Evolutionary conservation across 2,888 invertebrate genomes (phyloP), one percentile per base, ranked within the genome.

Genomic region (Eurytoma adleriae): DNA sequence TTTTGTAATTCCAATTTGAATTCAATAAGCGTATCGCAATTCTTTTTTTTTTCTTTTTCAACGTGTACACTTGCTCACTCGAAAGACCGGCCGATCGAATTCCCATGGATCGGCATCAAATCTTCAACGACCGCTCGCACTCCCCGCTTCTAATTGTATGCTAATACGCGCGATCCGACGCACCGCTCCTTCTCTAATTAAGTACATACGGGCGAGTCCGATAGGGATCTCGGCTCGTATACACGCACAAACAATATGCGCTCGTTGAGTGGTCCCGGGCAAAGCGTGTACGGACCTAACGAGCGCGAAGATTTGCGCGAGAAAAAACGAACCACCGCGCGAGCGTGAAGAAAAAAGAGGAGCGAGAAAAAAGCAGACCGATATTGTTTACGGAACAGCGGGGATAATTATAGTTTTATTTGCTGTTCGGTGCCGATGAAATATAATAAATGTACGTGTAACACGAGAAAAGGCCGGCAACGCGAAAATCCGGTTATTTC

Each of bases 91-190:
- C 30, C 4, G 30, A 30, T 30, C 30, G 4, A 30, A 30, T 30
- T 30, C 30, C 30, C 30, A 30, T 30, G 30, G 40, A 40, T 40
- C 5, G 40, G 40, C 40, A 40, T 40, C 4, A 40, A 40, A 40
- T 7, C 4, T 4, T 40, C 40, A 4, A 40, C 3, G 40, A 40
- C 40, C 40, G 5, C 4, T 40, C 40, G 5, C 40, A 40, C 62
- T 48, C n/a, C 40, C 61, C 54, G 70, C 76, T 70, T 82, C 80
- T 85, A 85, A 86, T 85, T 84, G 83, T 82, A 85, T 84, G 83
- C 82, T 86, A 85, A 86, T 86, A 72, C 72, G 14, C 24, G 40
- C 76, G 80, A 81, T 75, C 71, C 66, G 48, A 54, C 68, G 78
- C 80, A 66, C 69, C 62, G 59, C 62, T 52, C 62, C 68, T 75